These are phyloP conservation scores for Oscheius myriophilus DNA, from an alignment of 2,888 invertebrate genomes.

Conservation along the genomic window DNA sequence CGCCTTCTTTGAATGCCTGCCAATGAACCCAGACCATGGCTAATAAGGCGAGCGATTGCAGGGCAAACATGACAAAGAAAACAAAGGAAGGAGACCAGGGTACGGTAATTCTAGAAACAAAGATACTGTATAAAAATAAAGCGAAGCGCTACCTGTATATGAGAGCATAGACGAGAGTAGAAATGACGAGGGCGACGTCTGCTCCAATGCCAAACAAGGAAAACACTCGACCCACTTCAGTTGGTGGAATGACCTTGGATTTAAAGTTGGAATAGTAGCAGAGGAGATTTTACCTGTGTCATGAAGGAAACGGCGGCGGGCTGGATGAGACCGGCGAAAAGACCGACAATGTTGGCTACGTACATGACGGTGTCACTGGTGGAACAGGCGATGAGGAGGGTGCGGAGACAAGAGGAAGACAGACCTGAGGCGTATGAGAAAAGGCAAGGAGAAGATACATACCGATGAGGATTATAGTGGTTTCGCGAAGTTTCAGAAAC, in stretches of 20 bases:
- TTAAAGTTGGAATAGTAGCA: not conserved
- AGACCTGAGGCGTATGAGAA: conserved; percentile 26
- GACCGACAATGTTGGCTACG: conserved; percentile 47
- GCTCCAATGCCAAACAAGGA: conserved; percentile 55
- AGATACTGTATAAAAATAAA: not conserved
- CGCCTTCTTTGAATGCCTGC: conserved; percentile 39
- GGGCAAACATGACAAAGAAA: conserved; percentile 42
- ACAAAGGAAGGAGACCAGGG: conserved; percentile 53
- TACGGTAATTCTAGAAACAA: conserved; percentile 34
- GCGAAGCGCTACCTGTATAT: conserved; percentile 36
- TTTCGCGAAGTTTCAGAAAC: conserved; percentile 48
- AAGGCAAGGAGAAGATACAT: not conserved
- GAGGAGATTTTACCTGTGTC: conserved; percentile 27
- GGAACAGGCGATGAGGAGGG: conserved; percentile 37
- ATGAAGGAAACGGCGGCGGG: conserved; percentile 57
- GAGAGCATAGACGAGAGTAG: conserved; percentile 44
- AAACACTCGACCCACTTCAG: conserved; percentile 55
- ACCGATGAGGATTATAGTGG: conserved; percentile 56
- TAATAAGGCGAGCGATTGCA: conserved; percentile 40
- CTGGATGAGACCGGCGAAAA: conserved; percentile 51
- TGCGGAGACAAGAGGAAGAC: conserved; percentile 40
- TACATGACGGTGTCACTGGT: conserved; percentile 49
- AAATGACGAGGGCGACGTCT: conserved; percentile 52
- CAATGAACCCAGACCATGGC: conserved; percentile 56
- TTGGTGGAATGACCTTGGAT: conserved; percentile 45